Percentiles rank a stretch among this genome's conserved stretches.
Conservation (phyloP, 2,113 vertebrate genomes). For the Callipepla californica region DNA sequence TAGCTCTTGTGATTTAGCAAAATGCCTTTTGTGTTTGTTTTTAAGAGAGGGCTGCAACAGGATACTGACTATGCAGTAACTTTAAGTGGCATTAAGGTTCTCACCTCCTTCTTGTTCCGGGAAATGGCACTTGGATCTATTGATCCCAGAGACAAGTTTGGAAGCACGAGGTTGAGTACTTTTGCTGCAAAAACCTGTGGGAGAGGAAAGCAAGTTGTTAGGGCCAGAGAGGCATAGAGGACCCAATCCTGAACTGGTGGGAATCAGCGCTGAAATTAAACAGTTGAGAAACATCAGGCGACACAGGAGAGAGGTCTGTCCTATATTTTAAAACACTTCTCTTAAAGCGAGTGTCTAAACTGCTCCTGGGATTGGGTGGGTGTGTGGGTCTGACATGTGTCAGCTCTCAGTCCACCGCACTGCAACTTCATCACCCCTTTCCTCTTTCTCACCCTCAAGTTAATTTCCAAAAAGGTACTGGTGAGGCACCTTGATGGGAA, state of each 20-base stretch:
- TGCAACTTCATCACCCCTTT: neutral
- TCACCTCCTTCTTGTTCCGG: conserved; percentile 91
- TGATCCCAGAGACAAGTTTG: conserved; percentile 86
- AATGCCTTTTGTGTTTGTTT: neutral
- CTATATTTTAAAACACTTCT: neutral
- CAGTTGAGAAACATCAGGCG: neutral
- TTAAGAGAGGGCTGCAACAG: neutral
- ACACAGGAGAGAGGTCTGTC: neutral
- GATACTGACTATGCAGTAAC: neutral
- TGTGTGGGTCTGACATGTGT: neutral
- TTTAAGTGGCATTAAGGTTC: conserved; percentile 7
- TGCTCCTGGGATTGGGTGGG: neutral
- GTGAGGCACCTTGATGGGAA: neutral
- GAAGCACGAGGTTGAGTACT: conserved; percentile 89
- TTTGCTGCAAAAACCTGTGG: conserved; percentile 90
- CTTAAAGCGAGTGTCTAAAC: neutral
- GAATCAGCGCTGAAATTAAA: neutral
- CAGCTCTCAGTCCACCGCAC: neutral
- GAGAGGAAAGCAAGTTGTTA: conserved; percentile 19
- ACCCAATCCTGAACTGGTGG: neutral
- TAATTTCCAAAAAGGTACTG: neutral
- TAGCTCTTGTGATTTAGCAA: neutral
- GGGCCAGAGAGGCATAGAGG: neutral
- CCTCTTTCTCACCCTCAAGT: neutral
- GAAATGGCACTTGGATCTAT: conserved; percentile 90